phyloP scores from a whole-genome alignment of 2,113 vertebrate genomes.

The Entelurus aequoreus region DNA sequence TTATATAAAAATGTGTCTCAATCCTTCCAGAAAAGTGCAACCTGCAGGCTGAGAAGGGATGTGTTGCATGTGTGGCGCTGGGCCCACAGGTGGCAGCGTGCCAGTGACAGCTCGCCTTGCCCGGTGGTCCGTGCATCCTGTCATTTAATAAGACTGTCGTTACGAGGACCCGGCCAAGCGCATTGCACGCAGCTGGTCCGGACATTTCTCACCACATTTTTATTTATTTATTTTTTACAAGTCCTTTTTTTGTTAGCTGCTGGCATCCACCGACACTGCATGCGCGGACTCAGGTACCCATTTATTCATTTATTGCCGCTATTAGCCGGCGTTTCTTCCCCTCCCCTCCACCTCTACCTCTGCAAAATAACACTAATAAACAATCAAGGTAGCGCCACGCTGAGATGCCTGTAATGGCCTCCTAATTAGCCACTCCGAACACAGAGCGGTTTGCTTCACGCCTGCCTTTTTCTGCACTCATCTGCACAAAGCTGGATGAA shows the following conservation, averaged over 20 bases:
- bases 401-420: slow-evolving; percentile 67
- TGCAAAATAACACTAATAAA: slow-evolving; percentile 66
- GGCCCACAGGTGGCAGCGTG: slow-evolving; percentile 46
- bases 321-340: slow-evolving; percentile 51
- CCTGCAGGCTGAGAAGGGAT: slow-evolving; percentile 32
- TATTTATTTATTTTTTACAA: slow-evolving; percentile 46
- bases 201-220: background rate
- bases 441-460: slow-evolving; percentile 65
- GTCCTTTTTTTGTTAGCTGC: slow-evolving; percentile 39
- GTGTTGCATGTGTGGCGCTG: slow-evolving; percentile 38
- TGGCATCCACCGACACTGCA: slow-evolving; percentile 46
- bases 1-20: too few relatives aligned
- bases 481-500: slow-evolving; percentile 70
- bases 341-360: slow-evolving; percentile 40
- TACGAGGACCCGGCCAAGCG: slow-evolving; percentile 54
- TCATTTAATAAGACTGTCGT: slow-evolving; percentile 66
- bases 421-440: slow-evolving; percentile 70
- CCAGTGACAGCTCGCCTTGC: slow-evolving; percentile 63
- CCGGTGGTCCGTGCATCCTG: slow-evolving; percentile 67
- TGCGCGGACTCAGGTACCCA: slow-evolving; percentile 45
- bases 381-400: slow-evolving; percentile 64
- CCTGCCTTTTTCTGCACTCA: slow-evolving; percentile 72
- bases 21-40: background rate
- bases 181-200: slow-evolving; percentile 33
- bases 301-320: slow-evolving; percentile 67